Conservation (phyloP, 2,888 invertebrate species). For the Campoplex nolae region DNA sequence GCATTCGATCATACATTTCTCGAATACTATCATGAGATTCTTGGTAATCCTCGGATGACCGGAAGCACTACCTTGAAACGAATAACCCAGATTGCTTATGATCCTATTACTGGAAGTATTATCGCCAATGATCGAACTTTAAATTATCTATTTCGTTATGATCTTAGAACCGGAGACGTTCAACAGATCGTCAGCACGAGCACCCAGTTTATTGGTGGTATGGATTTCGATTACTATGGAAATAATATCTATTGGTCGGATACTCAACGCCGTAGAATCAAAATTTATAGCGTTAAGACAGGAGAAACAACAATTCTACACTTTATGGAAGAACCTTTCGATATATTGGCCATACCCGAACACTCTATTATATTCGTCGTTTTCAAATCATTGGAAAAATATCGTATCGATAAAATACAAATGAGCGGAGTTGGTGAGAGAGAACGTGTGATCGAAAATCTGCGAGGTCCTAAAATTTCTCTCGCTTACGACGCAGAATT, state of each 20-base stretch:
- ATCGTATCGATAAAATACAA: constrained; percentile 89
- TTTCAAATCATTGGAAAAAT: constrained; percentile 71
- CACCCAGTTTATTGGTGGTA: constrained; percentile 85
- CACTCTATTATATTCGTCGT: constrained; percentile 81
- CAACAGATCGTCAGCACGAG: constrained; percentile 82
- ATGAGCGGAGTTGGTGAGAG: constrained; percentile 88
- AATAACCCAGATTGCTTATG: constrained; percentile 89
- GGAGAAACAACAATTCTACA: constrained; percentile 87
- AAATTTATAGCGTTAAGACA: constrained; percentile 88
- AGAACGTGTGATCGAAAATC: constrained; percentile 83
- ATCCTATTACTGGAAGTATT: constrained; percentile 85
- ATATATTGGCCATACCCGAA: constrained; percentile 89
- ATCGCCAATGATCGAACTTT: constrained; percentile 74
- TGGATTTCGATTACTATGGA: constrained; percentile 89
- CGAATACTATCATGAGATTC: constrained; percentile 87
- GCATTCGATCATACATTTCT: constrained; percentile 87
- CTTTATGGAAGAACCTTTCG: constrained; percentile 87
- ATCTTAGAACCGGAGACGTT: constrained; percentile 67
- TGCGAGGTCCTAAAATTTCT: constrained; percentile 86
- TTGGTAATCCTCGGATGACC: constrained; percentile 88
- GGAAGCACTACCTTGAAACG: constrained; percentile 82
- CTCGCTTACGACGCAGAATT: constrained; percentile 86
- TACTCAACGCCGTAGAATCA: constrained; percentile 87
- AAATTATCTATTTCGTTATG: constrained; percentile 73
- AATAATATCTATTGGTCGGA: constrained; percentile 92